Conservation (phyloP, 2,888 invertebrate genomes). For the Leucophenga maculata region DNA sequence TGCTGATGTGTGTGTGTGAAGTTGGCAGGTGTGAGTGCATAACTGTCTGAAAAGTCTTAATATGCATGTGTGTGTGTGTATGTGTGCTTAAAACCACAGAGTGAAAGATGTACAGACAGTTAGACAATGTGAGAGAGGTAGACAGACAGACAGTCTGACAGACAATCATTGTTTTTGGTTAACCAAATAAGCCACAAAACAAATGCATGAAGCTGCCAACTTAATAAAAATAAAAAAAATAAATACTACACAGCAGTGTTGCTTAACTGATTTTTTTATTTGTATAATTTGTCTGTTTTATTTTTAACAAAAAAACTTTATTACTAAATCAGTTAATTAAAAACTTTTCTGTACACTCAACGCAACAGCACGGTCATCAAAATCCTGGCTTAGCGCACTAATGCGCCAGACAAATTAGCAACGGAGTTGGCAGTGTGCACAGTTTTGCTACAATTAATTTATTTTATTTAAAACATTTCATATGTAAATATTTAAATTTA, state of each 20-base stretch:
- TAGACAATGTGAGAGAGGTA: not conserved
- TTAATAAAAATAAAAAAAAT: no score
- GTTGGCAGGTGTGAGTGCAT: not conserved
- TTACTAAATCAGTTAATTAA: constrained; percentile 68
- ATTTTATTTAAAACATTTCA: not conserved
- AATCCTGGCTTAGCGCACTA: not conserved
- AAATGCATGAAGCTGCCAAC: not conserved
- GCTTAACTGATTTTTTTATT: constrained; percentile 9
- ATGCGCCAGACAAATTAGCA: constrained; percentile 25
- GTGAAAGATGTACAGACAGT: no score
- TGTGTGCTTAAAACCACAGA: no score
- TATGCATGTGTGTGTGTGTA: not conserved
- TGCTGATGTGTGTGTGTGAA: not conserved
- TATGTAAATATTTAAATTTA: not conserved
- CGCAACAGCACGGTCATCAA: constrained; percentile 41
- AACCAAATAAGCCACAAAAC: constrained; percentile 24
- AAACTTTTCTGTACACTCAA: constrained; percentile 57
- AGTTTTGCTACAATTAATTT: not conserved
- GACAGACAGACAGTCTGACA: not conserved
- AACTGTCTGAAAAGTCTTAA: not conserved
- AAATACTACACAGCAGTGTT: not conserved
- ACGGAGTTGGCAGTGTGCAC: constrained; percentile 16
- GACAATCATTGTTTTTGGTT: constrained; percentile 1
- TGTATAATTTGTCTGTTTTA: not conserved
- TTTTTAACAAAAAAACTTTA: constrained; percentile 32